Percentiles rank a stretch among this genome's conserved stretches.
Evolutionary conservation across 2,888 invertebrate genomes (phyloP).

Genomic region (Harpalus rubripes): DNA sequence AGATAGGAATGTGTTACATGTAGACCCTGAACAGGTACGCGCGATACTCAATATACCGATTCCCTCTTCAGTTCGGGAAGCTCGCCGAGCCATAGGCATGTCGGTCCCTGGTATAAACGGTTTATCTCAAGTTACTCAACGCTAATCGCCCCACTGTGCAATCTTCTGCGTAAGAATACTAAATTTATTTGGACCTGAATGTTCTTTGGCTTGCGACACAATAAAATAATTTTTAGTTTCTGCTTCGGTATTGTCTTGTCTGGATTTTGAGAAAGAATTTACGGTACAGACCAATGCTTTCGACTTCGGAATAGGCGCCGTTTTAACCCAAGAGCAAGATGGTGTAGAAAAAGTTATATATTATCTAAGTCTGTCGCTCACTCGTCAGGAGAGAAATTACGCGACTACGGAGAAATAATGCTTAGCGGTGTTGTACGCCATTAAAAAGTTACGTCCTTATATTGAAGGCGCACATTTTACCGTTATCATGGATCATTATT

Average conservation of each 20-base stretch:
- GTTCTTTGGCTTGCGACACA: neutral
- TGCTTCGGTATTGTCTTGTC: neutral
- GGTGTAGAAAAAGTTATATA: neutral
- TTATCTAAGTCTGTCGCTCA: neutral
- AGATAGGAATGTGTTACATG: neutral
- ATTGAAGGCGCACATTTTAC: neutral
- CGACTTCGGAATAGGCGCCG: neutral
- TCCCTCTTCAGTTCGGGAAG: neutral
- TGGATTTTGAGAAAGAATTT: neutral
- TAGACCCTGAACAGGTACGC: neutral
- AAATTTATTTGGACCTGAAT: neutral
- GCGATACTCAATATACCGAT: neutral
- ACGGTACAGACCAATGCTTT: neutral
- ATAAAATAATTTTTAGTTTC: neutral
- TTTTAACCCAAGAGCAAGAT: neutral
- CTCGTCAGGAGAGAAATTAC: slow-evolving; percentile 1
- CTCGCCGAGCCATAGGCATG: neutral
- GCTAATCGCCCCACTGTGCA: neutral
- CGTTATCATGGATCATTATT: neutral
- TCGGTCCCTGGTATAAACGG: neutral
- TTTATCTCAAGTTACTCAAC: neutral
- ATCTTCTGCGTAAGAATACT: neutral
- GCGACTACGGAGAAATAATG: neutral
- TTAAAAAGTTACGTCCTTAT: neutral
- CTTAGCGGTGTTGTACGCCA: neutral